Conservation (phyloP, 2,888 invertebrate species). For the Drosophila anomelani region DNA sequence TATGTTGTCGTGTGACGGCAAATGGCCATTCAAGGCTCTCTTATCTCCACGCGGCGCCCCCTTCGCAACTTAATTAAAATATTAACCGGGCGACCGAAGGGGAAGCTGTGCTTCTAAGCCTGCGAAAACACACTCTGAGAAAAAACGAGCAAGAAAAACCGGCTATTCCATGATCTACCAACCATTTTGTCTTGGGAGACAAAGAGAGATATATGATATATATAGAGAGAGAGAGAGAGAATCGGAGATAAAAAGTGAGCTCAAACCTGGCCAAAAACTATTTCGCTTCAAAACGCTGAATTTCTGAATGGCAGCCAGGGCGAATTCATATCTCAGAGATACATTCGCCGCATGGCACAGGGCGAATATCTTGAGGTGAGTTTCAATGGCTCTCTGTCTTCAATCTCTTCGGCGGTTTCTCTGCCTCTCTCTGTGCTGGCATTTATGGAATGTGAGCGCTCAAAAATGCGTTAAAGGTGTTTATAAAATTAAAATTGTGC, state of each 20-base stretch:
- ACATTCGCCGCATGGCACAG: conserved; percentile 57
- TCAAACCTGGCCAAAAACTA: conserved; percentile 44
- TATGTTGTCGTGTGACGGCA: conserved; percentile 66
- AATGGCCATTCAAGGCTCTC: conserved; percentile 37
- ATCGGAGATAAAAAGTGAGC: conserved; percentile 20
- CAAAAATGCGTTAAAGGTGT: conserved; percentile 80
- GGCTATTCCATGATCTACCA: conserved; percentile 76
- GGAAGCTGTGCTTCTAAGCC: conserved; percentile 3
- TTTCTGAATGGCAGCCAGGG: conserved; percentile 64
- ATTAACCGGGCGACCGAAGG: conserved; percentile 29
- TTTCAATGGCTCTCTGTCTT: conserved; percentile 38
- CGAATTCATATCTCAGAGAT: conserved; percentile 8
- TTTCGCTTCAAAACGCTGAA: conserved; percentile 54
- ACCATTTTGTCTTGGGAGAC: conserved; percentile 70
- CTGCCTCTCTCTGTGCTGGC: conserved; percentile 49
- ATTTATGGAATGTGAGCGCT: conserved; percentile 80
- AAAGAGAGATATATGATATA: neutral
- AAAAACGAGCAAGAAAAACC: conserved; percentile 38
- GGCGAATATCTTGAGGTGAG: conserved; percentile 60
- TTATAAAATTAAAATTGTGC: conserved; percentile 80
- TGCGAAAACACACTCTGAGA: conserved; percentile 4
- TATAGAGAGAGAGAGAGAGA: neutral
- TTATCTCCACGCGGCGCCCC: conserved; percentile 38
- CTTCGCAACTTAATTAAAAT: conserved; percentile 73
- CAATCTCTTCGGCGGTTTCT: neutral